Base-by-base conservation (phyloP, 2,797 vertebrate species). In the Synanceia verrucosa region DNA sequence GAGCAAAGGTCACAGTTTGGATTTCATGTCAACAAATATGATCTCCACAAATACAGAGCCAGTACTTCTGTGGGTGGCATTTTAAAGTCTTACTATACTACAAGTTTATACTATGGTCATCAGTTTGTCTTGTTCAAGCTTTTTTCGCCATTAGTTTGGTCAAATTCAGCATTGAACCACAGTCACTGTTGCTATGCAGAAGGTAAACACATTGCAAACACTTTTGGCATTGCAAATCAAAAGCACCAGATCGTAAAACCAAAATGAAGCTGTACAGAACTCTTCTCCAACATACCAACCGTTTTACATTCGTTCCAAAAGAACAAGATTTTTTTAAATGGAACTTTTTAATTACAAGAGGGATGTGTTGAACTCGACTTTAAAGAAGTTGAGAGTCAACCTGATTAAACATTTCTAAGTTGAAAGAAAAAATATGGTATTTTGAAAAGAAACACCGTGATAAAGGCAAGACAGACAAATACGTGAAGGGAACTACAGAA, bases 1-100 rank as follows among this genome's bases (percentile, higher is more conserved):
- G 59, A 55, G 6, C 59, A 65, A 80, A 78, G 51, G 76, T 77
- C 72, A 74, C 19, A 59, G 55, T 72, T 76, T 52, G 64, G 73
- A 39, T 79, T 71, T 69, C 73, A 82, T 2, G 33, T 61, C 51
- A 55, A 55, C 81, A 76, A 24, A 43, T 47, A n/a, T 43, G 1
- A 46, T 51, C 53, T 53, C 68, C 33, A 62, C 46, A 55, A 55
- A 74, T 69, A 63, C 37, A 29, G 39, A 75, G 8, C 5, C 26
- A 9, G 46, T 24, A 11, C 19, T 10, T 19, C 18, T 28, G 9
- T 12, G 33, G n/a, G 13, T 33, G 55, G 4, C 44, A 50, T 28
- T 56, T 44, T 28, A 28, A 33, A 48, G 19, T 29, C n/a, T 36
- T 3, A 48, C 18, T 50, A 53, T 16, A 60, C 26, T 7, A 6